Evolutionary conservation across 2,797 vertebrate species (phyloP).

Genomic region (Ficedula albicollis): DNA sequence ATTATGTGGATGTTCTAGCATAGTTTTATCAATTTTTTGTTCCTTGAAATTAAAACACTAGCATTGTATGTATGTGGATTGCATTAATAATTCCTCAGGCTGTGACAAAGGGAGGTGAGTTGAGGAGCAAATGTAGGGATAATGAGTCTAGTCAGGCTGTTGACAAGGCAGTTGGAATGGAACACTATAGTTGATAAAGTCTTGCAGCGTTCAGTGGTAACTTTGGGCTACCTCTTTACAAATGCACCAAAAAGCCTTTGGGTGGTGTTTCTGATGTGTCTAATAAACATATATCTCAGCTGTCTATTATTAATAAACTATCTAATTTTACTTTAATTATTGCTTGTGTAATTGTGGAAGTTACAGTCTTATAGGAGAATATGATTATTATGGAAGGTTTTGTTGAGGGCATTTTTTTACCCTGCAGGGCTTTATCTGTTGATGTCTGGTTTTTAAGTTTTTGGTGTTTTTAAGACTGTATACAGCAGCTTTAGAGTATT

Average conservation of each 20-base stretch:
- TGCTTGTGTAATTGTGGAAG: background rate
- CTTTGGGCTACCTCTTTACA: background rate
- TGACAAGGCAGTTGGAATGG: background rate
- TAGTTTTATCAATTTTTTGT: slow-evolving; percentile 1
- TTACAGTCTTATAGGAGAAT: background rate
- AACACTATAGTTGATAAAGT: background rate
- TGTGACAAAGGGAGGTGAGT: background rate
- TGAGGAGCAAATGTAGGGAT: background rate
- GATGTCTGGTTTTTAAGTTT: fast-evolving
- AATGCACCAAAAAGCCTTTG: background rate
- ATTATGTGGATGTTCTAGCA: background rate
- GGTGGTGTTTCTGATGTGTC: background rate
- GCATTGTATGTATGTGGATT: background rate
- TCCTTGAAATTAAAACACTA: slow-evolving; percentile 19
- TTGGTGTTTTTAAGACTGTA: background rate
- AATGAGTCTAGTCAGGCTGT: background rate
- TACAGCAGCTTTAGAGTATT: background rate
- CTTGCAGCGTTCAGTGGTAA: background rate
- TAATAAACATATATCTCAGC: background rate
- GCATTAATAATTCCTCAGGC: background rate
- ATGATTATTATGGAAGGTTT: background rate
- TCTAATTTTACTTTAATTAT: background rate
- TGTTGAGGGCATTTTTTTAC: background rate
- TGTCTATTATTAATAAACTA: background rate
- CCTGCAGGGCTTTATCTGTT: background rate